Evolutionary conservation across 30 jellyfish, hydroid and myxozoan species (phyloP), one percentile per base, ranked within the genome.

Genomic region (Morbakka virulenta): DNA sequence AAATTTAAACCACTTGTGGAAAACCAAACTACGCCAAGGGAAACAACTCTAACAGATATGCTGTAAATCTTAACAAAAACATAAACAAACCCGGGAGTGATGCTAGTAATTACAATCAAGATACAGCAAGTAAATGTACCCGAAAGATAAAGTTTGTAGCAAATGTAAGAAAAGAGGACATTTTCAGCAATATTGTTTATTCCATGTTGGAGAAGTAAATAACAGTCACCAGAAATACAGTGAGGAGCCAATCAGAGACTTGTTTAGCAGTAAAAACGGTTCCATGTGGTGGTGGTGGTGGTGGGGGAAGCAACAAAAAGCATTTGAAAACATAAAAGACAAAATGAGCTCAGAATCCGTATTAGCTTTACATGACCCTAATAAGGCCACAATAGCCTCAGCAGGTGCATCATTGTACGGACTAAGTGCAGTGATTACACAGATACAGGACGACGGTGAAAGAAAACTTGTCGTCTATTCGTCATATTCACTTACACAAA

Each of bases 321-420:
- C 88, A 12, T 77, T 57, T 62, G 64, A 57, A 30, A 76, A 77
- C 29, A 63, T 77, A 23, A 77, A 77, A 48, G 34, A 11, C 36
- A 41, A 57, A 22, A 69, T 77, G 20, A 21, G 70, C 3, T 32
- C n/a, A 61, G 53, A 62, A 13, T 71, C 69, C 27, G 48, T 77
- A 20, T 35, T 77, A 22, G 81, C 80, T 31, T 4, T 64, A 6
- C 28, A 64, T 64, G 76, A 64, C 21, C 4, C 13, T 4, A 77
- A 77, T 26, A 30, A 64, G 27, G 57, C 48, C 48, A 77, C 71
- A 52, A 77, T 57, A 49, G 48, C 63, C 62, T 28, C 81, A n/a
- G 77, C 76, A 23, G 90, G 67, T 64, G 90, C 90, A 20, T 64
- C 83, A 36, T 35, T 69, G 9, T 65, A 79, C 50, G 90, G 83